A percentile compares a stretch with the other conserved stretches of the same genome.
phyloP scores from a whole-genome alignment of 2,888 invertebrate genomes.

The Pyrrhosoma nymphula region DNA sequence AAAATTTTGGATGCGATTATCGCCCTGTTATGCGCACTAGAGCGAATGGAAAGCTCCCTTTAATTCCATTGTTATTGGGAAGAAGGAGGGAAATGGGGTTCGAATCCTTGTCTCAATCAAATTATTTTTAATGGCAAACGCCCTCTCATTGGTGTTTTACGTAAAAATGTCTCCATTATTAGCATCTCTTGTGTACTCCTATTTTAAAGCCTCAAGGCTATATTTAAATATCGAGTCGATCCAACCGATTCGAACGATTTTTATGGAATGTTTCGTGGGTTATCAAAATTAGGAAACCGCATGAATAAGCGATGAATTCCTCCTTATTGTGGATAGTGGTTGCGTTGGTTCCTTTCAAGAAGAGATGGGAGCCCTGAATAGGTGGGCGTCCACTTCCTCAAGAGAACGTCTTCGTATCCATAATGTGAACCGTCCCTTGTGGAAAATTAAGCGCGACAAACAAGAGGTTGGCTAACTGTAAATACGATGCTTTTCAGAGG shows the following conservation, averaged over 20 bases:
- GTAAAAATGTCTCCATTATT: no score
- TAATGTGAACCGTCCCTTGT: not conserved
- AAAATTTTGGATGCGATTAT: no score
- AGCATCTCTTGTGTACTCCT: not conserved
- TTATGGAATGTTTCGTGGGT: not conserved
- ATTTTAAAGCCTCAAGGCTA: not conserved
- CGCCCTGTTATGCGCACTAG: no score
- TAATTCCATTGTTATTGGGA: no score
- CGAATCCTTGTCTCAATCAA: no score
- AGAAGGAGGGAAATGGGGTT: no score
- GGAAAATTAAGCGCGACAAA: constrained; percentile 18
- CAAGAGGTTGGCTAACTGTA: not conserved
- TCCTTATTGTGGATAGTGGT: not conserved
- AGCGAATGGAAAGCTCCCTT: no score
- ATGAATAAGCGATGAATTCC: not conserved
- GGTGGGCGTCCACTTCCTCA: not conserved
- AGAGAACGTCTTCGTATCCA: not conserved
- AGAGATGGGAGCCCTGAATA: not conserved
- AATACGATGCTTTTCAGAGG: not conserved
- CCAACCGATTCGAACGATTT: not conserved
- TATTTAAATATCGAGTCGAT: not conserved
- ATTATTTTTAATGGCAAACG: no score
- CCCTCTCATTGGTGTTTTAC: no score
- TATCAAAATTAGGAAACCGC: not conserved
- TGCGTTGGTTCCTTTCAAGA: not conserved